phyloP scores from a whole-genome alignment of 2,888 invertebrate genomes.

The Ormyrus rosae region DNA sequence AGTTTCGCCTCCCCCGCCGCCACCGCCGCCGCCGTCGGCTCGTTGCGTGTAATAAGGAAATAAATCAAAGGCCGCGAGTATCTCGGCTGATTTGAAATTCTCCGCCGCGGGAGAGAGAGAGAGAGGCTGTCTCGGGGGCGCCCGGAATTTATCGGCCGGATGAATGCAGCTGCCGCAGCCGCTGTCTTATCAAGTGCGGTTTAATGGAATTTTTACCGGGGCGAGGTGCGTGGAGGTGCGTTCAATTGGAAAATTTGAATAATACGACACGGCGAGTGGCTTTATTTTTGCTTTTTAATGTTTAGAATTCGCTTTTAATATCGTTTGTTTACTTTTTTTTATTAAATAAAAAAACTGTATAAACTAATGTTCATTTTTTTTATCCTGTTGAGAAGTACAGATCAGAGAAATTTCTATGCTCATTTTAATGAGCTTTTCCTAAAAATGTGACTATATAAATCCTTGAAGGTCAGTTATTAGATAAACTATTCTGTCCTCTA shows the following conservation, averaged over 20 bases:
- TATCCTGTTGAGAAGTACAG: too few relatives aligned
- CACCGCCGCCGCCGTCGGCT: slow-evolving; percentile 30
- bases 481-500: too few relatives aligned
- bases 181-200: not conserved
- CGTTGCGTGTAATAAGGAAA: slow-evolving; percentile 61
- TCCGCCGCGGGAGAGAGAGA: not conserved
- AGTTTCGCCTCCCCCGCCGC: slow-evolving; percentile 17
- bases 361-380: too few relatives aligned
- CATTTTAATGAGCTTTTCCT: too few relatives aligned
- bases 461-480: too few relatives aligned
- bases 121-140: slow-evolving; percentile 22
- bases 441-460: too few relatives aligned
- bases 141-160: slow-evolving; percentile 33
- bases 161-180: not conserved
- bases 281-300: too few relatives aligned
- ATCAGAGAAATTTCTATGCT: too few relatives aligned
- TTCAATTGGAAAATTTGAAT: slow-evolving; percentile 18
- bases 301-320: too few relatives aligned
- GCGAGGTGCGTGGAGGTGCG: not conserved
- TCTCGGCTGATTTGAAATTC: slow-evolving; percentile 51
- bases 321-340: too few relatives aligned
- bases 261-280: not conserved
- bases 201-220: slow-evolving; percentile 30
- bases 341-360: too few relatives aligned
- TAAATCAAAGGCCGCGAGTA: slow-evolving; percentile 65